Base-by-base conservation (phyloP, 2,797 vertebrate genomes). In the Phrynocephalus guinanensis region DNA sequence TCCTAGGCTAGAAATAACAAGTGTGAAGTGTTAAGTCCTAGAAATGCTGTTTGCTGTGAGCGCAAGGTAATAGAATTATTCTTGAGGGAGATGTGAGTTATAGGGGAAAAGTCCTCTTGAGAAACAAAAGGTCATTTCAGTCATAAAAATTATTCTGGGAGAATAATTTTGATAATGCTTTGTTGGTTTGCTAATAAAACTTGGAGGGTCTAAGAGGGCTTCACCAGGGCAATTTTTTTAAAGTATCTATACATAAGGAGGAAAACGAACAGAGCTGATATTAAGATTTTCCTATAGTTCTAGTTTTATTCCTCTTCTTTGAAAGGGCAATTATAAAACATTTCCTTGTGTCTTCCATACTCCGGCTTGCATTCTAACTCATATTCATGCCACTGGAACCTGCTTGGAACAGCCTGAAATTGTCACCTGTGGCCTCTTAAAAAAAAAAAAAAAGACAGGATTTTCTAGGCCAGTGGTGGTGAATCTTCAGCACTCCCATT, bases 141-240 rank as follows among this genome's bases (percentile, higher is more conserved):
- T 50, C 56, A 85, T 86, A 90, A 92, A 91, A 86, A 56, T 38
- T 85, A 86, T 66, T 9, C 83, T 88, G 79, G 79, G 20, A 88
- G 87, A 92, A 70, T 87, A 87, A 70, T 68, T 67, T 20, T 88
- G 71, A 88, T 81, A 81, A 68, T 44, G 28, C 44, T 82, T 60
- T 76, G 60, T 82, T 88, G 63, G 83, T 94, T 90, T 85, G 90
- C 90, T 91, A 92, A 24, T n/a, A 92, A 92, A 90, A 93, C 92
- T 88, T 26, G 71, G 86, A 92, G 90, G 81, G 80, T 84, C 38
- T 77, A 88, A 89, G 63, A 80, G 89, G 84, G 79, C 92, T 80
- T 30, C 70, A n/a, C 71, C 85, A 88, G 91, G 88, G 81, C 15
- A 84, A 89, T 20, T 89, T 44, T 44, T 44, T 91, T 60, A 88